Evolutionary conservation across 2,888 invertebrate genomes (phyloP), one percentile per base, ranked within the genome.

Genomic region (Alitta virens): DNA sequence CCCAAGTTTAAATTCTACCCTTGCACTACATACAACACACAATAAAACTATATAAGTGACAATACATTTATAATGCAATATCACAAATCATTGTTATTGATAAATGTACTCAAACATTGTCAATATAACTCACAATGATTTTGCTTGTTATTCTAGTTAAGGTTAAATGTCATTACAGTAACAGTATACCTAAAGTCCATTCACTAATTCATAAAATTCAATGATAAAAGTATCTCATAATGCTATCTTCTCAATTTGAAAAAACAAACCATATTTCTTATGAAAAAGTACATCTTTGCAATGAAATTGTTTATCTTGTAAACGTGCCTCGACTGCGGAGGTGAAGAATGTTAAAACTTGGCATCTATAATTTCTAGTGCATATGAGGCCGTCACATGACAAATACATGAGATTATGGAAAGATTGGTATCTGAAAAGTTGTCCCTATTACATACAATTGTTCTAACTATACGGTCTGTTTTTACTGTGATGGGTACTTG

Each of bases 31-130:
- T 49, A 43, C 42, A 43, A 38, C 51, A 59, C 51, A 52, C 24
- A 42, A 59, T 52, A 40, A 53, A 38, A 43, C 43, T 60, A 54
- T 33, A 33, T 33, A 59, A 40, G 51, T 54, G 60, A 60, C 60
- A 40, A 18, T 25, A 60, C 46, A 42, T 54, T 53, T n/a, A 60
- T 60, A 54, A 60, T 60, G 53, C 52, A 60, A 60, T 60, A 60
- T 60, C 60, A 60, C 60, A 60, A 60, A 60, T 53, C 38, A 43
- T 53, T 60, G 60, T 60, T 53, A 53, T 53, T 52, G 53, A 60
- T 49, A 53, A 27, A 43, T 60, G 25, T 53, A 33, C 53, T 51
- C 60, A 52, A 52, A 54, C 52, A 52, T 52, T 16, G 23, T 52
- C 52, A n/a, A 24, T 52, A 24, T 52, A 23, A 52, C 52, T 52